Conservation (phyloP, 2,797 vertebrate genomes). For the Numenius phaeopus region DNA sequence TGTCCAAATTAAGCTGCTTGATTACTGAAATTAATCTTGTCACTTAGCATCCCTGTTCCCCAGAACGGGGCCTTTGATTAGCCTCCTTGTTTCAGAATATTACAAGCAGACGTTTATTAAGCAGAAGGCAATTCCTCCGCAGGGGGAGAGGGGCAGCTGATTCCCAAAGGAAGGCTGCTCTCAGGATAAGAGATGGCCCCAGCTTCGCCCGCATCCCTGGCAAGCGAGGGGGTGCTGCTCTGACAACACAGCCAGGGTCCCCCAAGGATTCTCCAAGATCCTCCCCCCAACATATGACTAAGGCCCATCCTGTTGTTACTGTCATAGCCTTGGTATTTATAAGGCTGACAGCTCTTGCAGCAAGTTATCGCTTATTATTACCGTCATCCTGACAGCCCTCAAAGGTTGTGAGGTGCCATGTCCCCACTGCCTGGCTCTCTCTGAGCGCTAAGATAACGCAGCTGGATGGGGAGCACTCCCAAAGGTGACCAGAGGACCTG, state of each 20-base stretch:
- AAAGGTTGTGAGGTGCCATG: neutral
- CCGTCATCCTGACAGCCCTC: neutral
- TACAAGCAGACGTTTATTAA: conserved; percentile 79
- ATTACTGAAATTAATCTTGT: conserved; percentile 86
- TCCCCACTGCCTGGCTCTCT: neutral
- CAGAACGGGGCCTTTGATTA: conserved; percentile 81
- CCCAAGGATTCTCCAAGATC: neutral
- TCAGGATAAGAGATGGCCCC: neutral
- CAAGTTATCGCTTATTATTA: neutral
- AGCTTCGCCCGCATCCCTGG: neutral
- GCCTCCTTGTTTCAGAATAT: conserved; percentile 82
- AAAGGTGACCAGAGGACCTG: neutral
- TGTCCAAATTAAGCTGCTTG: conserved; percentile 83
- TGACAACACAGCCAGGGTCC: neutral
- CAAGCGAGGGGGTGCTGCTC: neutral
- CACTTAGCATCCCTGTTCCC: conserved; percentile 78
- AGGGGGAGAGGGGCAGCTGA: conserved; percentile 43
- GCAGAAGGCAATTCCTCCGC: conserved; percentile 67
- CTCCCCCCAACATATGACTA: neutral
- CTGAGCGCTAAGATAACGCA: neutral
- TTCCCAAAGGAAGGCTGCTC: conserved; percentile 13
- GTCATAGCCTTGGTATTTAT: neutral
- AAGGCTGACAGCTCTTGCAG: conserved; percentile 38
- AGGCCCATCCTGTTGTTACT: neutral
- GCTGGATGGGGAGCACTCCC: neutral